These are phyloP conservation scores for Odontamblyopus rebecca DNA, from an alignment of 2,797 vertebrate species.

Conservation along the genomic window DNA sequence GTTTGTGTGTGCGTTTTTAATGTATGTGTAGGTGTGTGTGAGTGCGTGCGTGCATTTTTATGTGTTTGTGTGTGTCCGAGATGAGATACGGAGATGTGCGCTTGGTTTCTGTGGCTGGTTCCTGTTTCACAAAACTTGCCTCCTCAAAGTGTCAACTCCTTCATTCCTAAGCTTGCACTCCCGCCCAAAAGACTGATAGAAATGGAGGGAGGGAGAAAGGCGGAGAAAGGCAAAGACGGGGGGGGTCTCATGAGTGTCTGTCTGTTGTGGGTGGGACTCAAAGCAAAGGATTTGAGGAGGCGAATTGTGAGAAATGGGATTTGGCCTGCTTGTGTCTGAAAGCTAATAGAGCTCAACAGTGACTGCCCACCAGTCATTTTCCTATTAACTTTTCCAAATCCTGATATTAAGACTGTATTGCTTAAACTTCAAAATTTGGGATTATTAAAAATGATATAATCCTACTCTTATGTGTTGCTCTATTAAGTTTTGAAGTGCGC, in stretches of 20 bases:
- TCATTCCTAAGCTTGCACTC: background rate
- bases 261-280: background rate
- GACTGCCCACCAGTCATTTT: background rate
- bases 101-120: conserved; percentile 16
- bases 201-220: too few species aligned
- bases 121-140: conserved; percentile 11
- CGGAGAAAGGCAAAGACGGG: background rate
- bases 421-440: background rate
- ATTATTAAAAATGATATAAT: too few species aligned
- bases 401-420: background rate
- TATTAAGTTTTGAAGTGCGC: too few species aligned
- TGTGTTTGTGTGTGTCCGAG: background rate
- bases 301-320: background rate
- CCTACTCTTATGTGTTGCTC: too few species aligned
- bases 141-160: conserved; percentile 1
- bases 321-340: background rate
- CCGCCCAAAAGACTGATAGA: background rate
- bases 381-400: background rate
- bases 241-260: background rate
- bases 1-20: conserved; percentile 5
- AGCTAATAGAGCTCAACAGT: background rate
- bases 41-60: background rate
- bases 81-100: background rate
- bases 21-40: background rate
- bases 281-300: background rate